A percentile compares a stretch with the other conserved stretches of the same genome.
These are phyloP conservation scores for Sinocyclocheilus anshuiensis DNA, from an alignment of 2,113 vertebrate genomes.

Conservation along the genomic window DNA sequence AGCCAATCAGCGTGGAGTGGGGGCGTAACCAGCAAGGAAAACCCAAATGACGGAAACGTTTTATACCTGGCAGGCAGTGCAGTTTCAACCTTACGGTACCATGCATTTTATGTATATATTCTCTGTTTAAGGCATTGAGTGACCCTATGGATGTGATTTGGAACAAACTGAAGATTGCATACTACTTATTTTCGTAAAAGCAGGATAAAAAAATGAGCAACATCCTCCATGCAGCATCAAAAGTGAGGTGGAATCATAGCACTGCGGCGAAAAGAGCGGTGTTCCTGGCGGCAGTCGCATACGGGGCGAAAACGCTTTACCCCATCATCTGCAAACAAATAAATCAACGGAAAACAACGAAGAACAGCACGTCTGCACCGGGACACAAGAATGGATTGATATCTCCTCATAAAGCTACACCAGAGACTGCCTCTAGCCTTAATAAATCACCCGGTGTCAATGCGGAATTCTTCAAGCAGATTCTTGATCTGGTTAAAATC, in stretches of 20 bases:
- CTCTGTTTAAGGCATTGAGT: not conserved
- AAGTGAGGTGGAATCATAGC: constrained; percentile 80
- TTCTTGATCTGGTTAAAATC: constrained; percentile 85
- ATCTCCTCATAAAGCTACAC: not conserved
- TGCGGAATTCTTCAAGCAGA: constrained; percentile 87
- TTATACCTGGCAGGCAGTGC: constrained; percentile 70
- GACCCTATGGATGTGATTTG: constrained; percentile 61
- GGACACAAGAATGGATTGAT: constrained; percentile 69
- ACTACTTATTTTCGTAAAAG: not conserved
- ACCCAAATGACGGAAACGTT: constrained; percentile 52
- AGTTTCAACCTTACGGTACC: constrained; percentile 27
- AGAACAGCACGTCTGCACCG: constrained; percentile 17
- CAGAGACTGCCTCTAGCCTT: constrained; percentile 13
- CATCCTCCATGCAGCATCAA: constrained; percentile 81
- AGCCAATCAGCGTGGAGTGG: constrained; percentile 55
- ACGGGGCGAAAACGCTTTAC: constrained; percentile 82
- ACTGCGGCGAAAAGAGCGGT: constrained; percentile 81
- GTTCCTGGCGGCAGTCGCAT: constrained; percentile 84
- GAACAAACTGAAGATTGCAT: constrained; percentile 45
- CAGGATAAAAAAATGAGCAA: constrained; percentile 79
- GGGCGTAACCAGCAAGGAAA: constrained; percentile 62
- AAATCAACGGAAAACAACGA: constrained; percentile 52
- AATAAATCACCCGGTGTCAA: constrained; percentile 78
- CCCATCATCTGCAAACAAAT: constrained; percentile 81
- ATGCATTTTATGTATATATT: not conserved